A percentile compares a stretch with the other conserved stretches of the same genome.
Conservation (phyloP, 1,140 invertebrate species). For the Helicorthomorpha holstii region DNA sequence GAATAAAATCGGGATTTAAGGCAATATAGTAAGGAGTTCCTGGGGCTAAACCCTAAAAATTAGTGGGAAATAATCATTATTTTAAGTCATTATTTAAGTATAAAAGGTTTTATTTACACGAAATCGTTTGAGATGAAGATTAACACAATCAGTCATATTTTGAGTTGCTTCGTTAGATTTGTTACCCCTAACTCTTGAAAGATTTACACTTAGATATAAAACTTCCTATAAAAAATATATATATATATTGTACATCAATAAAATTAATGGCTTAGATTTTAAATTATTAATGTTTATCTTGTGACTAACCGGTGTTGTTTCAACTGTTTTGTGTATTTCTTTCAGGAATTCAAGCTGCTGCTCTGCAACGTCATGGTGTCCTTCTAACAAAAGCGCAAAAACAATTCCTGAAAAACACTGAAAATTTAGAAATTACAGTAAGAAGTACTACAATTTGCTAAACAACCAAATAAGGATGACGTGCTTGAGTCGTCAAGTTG, state of each 20-base stretch:
- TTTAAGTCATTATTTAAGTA: too few species aligned
- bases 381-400: constrained; percentile 48
- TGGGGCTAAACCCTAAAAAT: constrained; percentile 41
- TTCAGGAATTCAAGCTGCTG: constrained; percentile 73
- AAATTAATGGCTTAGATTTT: constrained; percentile 21
- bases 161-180: constrained; percentile 23
- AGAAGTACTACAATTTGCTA: neutral
- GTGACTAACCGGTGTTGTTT: constrained; percentile 28
- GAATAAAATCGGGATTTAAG: constrained; percentile 70
- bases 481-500: constrained; percentile 69
- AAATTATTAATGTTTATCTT: neutral
- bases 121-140: constrained; percentile 39
- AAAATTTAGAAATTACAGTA: neutral
- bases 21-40: constrained; percentile 52
- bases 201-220: constrained; percentile 24
- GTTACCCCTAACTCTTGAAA: constrained; percentile 20
- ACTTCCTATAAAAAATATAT: constrained; percentile 21
- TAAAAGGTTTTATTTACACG: too few species aligned
- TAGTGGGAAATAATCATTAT: too few species aligned
- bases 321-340: constrained; percentile 50
- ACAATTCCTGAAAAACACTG: constrained; percentile 42
- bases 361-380: constrained; percentile 42
- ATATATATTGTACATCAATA: constrained; percentile 20
- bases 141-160: constrained; percentile 50
- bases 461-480: constrained; percentile 38